Percentiles rank a stretch among this genome's conserved stretches.
phyloP scores from a whole-genome alignment of 2,888 invertebrate genomes.

The Cerastoderma edule region DNA sequence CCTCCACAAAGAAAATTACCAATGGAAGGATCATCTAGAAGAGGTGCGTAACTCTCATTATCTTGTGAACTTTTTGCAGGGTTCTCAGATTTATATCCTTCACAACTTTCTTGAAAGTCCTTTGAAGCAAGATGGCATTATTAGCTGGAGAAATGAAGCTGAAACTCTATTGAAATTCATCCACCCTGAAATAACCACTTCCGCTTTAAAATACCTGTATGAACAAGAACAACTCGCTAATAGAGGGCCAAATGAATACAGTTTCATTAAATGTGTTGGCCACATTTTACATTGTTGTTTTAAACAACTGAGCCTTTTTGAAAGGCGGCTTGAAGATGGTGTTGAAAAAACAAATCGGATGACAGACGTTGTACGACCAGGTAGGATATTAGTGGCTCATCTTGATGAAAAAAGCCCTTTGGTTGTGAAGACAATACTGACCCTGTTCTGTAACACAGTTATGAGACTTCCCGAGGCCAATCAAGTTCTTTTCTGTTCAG shows the following conservation, averaged over 20 bases:
- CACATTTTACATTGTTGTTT: constrained; percentile 42
- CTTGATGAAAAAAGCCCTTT: constrained; percentile 57
- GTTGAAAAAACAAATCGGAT: constrained; percentile 28
- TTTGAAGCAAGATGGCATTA: constrained; percentile 2
- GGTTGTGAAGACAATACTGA: constrained; percentile 59
- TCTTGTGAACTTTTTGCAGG: constrained; percentile 60
- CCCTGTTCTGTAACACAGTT: constrained; percentile 60
- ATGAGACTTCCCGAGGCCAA: constrained; percentile 60
- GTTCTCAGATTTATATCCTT: constrained; percentile 57
- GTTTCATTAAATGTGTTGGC: constrained; percentile 41
- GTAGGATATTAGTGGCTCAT: constrained; percentile 53
- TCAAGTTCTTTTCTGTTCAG: constrained; percentile 63
- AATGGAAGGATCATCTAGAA: too few species aligned
- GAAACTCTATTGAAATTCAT: constrained; percentile 51
- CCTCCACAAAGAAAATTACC: too few species aligned
- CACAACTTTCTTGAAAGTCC: constrained; percentile 43
- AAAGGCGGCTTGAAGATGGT: constrained; percentile 22
- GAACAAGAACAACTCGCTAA: too few species aligned
- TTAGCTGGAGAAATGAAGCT: constrained; percentile 16
- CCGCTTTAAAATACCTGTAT: too few species aligned
- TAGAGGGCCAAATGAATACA: neutral
- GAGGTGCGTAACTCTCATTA: too few species aligned
- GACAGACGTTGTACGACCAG: constrained; percentile 55
- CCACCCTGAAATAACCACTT: constrained; percentile 47
- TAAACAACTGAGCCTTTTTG: constrained; percentile 9